phyloP scores from a whole-genome alignment of 2,888 invertebrate genomes.

The Temnothorax rugatulus region DNA sequence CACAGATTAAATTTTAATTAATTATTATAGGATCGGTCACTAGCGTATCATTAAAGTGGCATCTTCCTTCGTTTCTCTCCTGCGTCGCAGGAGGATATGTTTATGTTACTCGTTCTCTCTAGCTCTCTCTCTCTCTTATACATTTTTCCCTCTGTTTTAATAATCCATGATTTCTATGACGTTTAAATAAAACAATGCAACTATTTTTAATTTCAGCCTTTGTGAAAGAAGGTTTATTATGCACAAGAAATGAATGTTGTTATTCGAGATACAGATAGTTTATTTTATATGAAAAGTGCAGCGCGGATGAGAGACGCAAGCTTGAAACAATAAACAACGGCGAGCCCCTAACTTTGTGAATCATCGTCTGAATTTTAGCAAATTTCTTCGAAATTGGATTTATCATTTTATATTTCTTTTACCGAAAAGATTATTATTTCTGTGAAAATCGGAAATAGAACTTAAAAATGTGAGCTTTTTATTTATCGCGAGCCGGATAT shows the following conservation, averaged over 20 bases:
- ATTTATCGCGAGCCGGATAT: background rate
- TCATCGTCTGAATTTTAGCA: background rate
- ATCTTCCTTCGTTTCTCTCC: background rate
- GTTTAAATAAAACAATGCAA: background rate
- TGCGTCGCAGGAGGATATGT: background rate
- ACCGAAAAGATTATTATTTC: background rate
- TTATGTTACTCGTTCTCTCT: background rate
- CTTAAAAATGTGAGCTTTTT: background rate
- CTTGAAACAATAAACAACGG: constrained; percentile 28
- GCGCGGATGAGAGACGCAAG: background rate
- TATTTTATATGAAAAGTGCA: constrained; percentile 25
- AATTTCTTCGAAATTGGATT: constrained; percentile 10
- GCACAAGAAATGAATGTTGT: background rate
- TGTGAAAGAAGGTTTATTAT: background rate
- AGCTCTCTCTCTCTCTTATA: too few species aligned
- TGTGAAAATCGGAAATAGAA: background rate
- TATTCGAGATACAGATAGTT: constrained; percentile 19
- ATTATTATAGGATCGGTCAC: background rate
- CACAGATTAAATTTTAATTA: background rate
- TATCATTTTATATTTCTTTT: constrained; percentile 8
- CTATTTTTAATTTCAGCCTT: constrained; percentile 16
- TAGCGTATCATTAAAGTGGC: background rate
- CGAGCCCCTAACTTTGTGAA: constrained; percentile 12
- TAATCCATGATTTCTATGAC: background rate
- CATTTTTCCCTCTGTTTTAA: background rate